These are phyloP conservation scores for Medauroidea extradentata DNA, from an alignment of 1,140 invertebrate genomes.

Conservation along the genomic window DNA sequence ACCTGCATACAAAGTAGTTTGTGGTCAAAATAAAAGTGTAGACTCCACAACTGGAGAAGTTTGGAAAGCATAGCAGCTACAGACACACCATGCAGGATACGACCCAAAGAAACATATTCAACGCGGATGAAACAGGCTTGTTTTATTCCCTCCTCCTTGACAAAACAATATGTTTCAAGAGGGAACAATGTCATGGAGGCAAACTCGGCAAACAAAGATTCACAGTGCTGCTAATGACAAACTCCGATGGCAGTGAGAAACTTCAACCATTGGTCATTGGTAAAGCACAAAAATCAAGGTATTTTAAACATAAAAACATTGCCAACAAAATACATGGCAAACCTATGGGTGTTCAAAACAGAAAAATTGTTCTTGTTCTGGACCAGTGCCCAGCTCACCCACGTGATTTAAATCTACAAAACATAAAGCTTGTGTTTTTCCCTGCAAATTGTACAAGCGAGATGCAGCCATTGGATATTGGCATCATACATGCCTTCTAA, in stretches of 20 bases:
- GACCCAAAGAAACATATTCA: slow-evolving; percentile 41
- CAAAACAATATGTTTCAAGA: slow-evolving; percentile 31
- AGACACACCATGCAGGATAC: slow-evolving; percentile 18
- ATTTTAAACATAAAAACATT: slow-evolving; percentile 36
- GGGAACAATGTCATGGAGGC: slow-evolving; percentile 36
- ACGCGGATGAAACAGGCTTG: slow-evolving; percentile 44
- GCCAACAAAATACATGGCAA: slow-evolving; percentile 39
- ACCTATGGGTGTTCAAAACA: slow-evolving; percentile 30
- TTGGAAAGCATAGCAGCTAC: no score
- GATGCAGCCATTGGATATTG: background rate
- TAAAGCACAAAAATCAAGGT: slow-evolving; percentile 33
- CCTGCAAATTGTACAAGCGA: slow-evolving; percentile 4
- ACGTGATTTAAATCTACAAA: background rate
- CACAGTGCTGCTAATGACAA: slow-evolving; percentile 39
- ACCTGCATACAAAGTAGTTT: background rate
- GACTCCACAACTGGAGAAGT: background rate
- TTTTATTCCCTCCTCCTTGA: slow-evolving; percentile 41
- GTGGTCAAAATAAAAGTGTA: background rate
- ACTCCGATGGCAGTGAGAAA: slow-evolving; percentile 42
- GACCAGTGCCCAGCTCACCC: slow-evolving; percentile 22
- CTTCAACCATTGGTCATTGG: slow-evolving; percentile 37
- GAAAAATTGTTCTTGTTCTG: slow-evolving; percentile 22
- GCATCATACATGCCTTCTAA: background rate
- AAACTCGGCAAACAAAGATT: slow-evolving; percentile 44
- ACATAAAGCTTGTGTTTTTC: background rate